Conservation (phyloP, 2,888 invertebrate species). For the Mamestra brassicae region DNA sequence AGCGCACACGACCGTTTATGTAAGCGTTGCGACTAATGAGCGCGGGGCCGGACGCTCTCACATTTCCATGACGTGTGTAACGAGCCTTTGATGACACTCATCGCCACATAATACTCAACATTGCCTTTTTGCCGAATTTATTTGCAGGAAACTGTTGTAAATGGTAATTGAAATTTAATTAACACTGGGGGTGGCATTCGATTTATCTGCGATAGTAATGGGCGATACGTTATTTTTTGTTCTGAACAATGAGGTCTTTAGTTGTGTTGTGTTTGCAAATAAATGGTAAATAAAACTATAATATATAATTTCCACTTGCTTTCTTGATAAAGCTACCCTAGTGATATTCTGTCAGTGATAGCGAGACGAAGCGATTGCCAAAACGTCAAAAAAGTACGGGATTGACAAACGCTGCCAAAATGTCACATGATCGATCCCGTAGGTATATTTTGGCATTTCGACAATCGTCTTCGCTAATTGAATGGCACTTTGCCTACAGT, state of each 20-base stretch:
- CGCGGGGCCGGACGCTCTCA: conserved; percentile 57
- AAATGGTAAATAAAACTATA: conserved; percentile 3
- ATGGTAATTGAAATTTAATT: conserved; percentile 60
- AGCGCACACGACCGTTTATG: conserved; percentile 42
- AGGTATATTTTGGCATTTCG: no score
- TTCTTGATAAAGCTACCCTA: background rate
- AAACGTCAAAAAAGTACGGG: no score
- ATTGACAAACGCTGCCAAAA: no score
- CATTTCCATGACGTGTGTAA: conserved; percentile 68
- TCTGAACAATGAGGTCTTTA: conserved; percentile 22
- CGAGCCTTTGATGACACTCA: conserved; percentile 69
- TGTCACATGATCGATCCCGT: no score
- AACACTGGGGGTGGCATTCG: conserved; percentile 26
- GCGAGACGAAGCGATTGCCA: no score
- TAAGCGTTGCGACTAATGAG: conserved; percentile 65
- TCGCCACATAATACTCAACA: conserved; percentile 53
- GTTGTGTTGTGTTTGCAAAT: conserved; percentile 8
- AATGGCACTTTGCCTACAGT: background rate
- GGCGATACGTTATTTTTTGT: conserved; percentile 30
- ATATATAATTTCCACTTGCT: background rate
- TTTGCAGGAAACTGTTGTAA: conserved; percentile 44
- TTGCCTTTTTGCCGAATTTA: conserved; percentile 54
- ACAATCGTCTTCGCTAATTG: no score
- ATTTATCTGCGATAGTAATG: conserved; percentile 48
- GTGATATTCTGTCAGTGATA: no score